Conservation (phyloP, 2,888 invertebrate species). For the Dicycla oo region DNA sequence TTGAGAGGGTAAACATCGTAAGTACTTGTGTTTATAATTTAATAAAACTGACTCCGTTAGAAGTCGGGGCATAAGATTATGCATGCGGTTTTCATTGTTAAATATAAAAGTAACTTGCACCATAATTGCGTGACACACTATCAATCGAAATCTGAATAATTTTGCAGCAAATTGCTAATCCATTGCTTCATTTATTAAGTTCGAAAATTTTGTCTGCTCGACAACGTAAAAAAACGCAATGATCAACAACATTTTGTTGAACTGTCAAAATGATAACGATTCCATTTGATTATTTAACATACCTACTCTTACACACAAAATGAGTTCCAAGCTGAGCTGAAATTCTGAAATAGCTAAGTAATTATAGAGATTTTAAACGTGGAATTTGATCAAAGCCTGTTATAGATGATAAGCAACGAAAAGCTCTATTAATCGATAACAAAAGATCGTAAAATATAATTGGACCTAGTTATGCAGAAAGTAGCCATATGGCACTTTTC, state of each 20-base stretch:
- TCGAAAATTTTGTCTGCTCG: too few relatives aligned
- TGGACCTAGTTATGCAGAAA: too few relatives aligned
- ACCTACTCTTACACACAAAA: not conserved
- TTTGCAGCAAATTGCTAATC: too few relatives aligned
- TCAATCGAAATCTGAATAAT: too few relatives aligned
- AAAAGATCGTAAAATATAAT: not conserved
- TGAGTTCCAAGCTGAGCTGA: not conserved
- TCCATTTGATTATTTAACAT: too few relatives aligned
- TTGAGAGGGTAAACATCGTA: conserved; percentile 26
- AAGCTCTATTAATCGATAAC: not conserved
- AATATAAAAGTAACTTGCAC: too few relatives aligned
- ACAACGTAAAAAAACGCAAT: too few relatives aligned
- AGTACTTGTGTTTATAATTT: conserved; percentile 3
- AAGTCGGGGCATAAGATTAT: not conserved
- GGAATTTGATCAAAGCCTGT: not conserved
- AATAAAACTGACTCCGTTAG: conserved; percentile 23
- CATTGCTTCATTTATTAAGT: too few relatives aligned
- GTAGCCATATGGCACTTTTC: too few relatives aligned
- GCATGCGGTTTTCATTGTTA: not conserved
- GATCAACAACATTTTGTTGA: too few relatives aligned
- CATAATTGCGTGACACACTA: too few relatives aligned
- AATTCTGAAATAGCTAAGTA: not conserved
- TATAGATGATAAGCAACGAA: not conserved
- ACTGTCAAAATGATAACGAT: too few relatives aligned
- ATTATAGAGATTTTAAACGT: not conserved